Percentiles rank a stretch among this genome's conserved stretches.
Evolutionary conservation across 2,888 invertebrate species (phyloP).

Genomic region (Hypomecis atomaria): DNA sequence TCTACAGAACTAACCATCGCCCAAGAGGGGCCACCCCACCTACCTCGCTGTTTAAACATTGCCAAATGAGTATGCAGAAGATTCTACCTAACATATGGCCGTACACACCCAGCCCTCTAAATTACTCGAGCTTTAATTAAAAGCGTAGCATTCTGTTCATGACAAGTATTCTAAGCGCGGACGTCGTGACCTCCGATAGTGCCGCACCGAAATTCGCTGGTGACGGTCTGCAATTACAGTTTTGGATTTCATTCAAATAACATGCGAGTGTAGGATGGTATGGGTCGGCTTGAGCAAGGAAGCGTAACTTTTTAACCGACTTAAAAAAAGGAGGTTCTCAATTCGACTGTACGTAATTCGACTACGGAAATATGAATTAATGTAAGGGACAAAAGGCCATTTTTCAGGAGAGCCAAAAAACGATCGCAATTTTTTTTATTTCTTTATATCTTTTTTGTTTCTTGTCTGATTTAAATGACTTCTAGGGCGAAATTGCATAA

Average conservation of each 20-base stretch:
- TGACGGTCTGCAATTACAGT: conserved; percentile 43
- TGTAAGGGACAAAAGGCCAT: too few relatives aligned
- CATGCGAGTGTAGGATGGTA: conserved; percentile 19
- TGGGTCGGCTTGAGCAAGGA: conserved; percentile 5
- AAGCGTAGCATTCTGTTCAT: conserved; percentile 81
- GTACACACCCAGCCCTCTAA: conserved; percentile 73
- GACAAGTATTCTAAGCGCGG: conserved; percentile 79
- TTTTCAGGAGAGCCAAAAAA: too few relatives aligned
- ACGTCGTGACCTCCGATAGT: conserved; percentile 60
- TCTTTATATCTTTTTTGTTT: too few relatives aligned
- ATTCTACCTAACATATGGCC: conserved; percentile 74
- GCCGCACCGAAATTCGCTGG: conserved; percentile 61
- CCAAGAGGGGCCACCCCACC: conserved; percentile 54
- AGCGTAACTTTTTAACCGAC: background rate
- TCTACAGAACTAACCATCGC: conserved; percentile 82
- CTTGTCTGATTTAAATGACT: too few relatives aligned
- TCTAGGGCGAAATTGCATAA: too few relatives aligned
- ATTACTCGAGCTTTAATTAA: conserved; percentile 83
- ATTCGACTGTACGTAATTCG: too few relatives aligned
- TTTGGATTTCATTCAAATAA: conserved; percentile 47
- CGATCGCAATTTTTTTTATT: too few relatives aligned
- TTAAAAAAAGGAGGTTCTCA: background rate
- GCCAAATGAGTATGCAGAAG: conserved; percentile 83
- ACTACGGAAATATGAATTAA: too few relatives aligned
- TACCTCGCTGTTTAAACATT: conserved; percentile 78